A percentile compares a stretch with the other conserved stretches of the same genome.
Evolutionary conservation across 1,140 invertebrate genomes (phyloP).

Genomic region (Anastrepha ludens): DNA sequence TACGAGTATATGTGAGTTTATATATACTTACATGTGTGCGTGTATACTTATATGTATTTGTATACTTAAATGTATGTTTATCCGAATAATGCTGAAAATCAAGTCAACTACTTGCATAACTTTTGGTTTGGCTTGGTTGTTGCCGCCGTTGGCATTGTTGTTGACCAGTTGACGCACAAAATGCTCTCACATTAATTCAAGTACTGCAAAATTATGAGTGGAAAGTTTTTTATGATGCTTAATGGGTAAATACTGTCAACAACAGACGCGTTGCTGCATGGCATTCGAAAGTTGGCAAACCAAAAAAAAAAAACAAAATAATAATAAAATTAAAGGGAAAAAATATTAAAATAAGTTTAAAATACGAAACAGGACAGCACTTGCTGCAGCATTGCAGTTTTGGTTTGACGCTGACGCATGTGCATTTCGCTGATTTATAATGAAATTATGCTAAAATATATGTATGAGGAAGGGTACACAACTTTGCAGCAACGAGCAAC

Average conservation of each 20-base stretch:
- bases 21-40: too few species aligned
- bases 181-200: slow-evolving; percentile 46
- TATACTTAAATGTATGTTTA: not conserved
- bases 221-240: slow-evolving; percentile 49
- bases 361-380: not conserved
- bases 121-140: not conserved
- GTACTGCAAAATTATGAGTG: slow-evolving; percentile 51
- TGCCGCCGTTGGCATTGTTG: not conserved
- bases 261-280: slow-evolving; percentile 30
- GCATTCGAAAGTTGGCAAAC: not conserved
- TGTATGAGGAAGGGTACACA: not conserved
- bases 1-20: too few species aligned
- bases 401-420: slow-evolving; percentile 46
- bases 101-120: slow-evolving; percentile 24
- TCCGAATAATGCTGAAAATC: not conserved
- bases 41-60: too few species aligned
- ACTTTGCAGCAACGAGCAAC: not conserved
- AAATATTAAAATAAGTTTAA: not conserved
- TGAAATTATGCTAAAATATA: slow-evolving; percentile 37
- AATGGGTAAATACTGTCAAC: slow-evolving; percentile 47
- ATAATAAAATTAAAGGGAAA: not conserved
- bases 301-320: slow-evolving; percentile 3
- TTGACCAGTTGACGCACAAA: slow-evolving; percentile 32
- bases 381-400: slow-evolving; percentile 12
- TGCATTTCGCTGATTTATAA: slow-evolving; percentile 51